Percentiles rank a stretch among this genome's conserved stretches.
Evolutionary conservation across 2,888 invertebrate species (phyloP).

Genomic region (Rhaphigaster nebulosa): DNA sequence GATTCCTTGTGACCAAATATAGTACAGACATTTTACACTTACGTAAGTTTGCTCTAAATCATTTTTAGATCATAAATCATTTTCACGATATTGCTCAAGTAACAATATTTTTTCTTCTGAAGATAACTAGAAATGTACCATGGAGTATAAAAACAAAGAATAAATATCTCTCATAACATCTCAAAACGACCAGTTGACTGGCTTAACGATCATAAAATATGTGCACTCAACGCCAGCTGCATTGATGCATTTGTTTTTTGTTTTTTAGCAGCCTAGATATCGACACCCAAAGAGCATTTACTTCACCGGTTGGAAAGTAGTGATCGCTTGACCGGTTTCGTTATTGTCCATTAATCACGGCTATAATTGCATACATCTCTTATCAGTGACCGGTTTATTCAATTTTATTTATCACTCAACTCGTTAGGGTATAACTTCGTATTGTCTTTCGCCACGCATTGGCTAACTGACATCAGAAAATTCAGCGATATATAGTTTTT

Average conservation of each 20-base stretch:
- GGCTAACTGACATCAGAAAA: background rate
- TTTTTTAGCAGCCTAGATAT: background rate
- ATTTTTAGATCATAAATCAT: too few species aligned
- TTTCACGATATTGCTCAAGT: too few species aligned
- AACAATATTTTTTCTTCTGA: too few species aligned
- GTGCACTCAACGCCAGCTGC: background rate
- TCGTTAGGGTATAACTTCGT: background rate
- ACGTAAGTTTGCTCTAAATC: too few species aligned
- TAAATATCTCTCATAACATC: background rate
- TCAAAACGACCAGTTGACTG: background rate
- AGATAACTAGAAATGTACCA: too few species aligned
- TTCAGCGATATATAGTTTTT: too few species aligned
- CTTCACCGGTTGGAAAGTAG: conserved; percentile 4
- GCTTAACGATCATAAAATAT: background rate
- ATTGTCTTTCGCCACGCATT: background rate
- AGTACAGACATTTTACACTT: too few species aligned
- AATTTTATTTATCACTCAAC: conserved; percentile 7
- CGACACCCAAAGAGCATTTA: background rate
- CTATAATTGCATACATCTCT: conserved; percentile 16
- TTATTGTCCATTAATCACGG: conserved; percentile 26
- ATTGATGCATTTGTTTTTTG: background rate
- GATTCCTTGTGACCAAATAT: too few species aligned
- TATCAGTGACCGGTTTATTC: conserved; percentile 30
- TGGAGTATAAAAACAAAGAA: background rate
- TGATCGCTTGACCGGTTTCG: background rate